Conservation (phyloP, 1,140 invertebrate species). For the Popillia japonica region DNA sequence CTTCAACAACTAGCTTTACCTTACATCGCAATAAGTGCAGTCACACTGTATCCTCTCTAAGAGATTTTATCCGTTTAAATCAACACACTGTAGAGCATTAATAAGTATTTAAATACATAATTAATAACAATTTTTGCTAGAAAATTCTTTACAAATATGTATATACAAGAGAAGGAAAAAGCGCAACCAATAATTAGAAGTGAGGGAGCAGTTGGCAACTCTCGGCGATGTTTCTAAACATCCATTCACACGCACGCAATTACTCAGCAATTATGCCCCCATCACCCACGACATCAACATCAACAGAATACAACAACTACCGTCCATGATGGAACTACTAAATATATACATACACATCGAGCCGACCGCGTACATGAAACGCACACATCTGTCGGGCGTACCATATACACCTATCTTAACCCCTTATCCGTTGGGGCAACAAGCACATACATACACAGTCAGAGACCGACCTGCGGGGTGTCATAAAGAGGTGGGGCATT, state of each 20-base stretch:
- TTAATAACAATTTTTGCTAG: too few relatives aligned
- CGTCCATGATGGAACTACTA: slow-evolving; percentile 36
- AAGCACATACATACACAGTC: not conserved
- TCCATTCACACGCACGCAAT: slow-evolving; percentile 32
- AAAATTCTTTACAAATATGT: too few relatives aligned
- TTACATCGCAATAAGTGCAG: too few relatives aligned
- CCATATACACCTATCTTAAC: slow-evolving; percentile 36
- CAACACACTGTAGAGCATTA: too few relatives aligned
- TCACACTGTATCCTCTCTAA: too few relatives aligned
- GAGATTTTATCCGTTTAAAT: too few relatives aligned
- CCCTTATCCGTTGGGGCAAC: slow-evolving; percentile 32
- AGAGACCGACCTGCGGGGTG: slow-evolving; percentile 7
- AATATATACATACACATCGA: not conserved
- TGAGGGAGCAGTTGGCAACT: slow-evolving; percentile 19
- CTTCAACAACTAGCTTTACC: too few relatives aligned
- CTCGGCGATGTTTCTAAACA: slow-evolving; percentile 29
- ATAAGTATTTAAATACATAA: too few relatives aligned
- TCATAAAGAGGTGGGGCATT: slow-evolving; percentile 34
- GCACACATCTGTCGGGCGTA: not conserved
- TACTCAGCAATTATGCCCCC: slow-evolving; percentile 30
- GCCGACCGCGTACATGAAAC: not conserved
- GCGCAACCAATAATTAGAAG: slow-evolving; percentile 29
- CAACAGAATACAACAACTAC: slow-evolving; percentile 14
- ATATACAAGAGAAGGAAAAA: not conserved
- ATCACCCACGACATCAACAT: slow-evolving; percentile 27